Evolutionary conservation across 2,888 invertebrate species (phyloP).

Genomic region (Dasypolia templi): DNA sequence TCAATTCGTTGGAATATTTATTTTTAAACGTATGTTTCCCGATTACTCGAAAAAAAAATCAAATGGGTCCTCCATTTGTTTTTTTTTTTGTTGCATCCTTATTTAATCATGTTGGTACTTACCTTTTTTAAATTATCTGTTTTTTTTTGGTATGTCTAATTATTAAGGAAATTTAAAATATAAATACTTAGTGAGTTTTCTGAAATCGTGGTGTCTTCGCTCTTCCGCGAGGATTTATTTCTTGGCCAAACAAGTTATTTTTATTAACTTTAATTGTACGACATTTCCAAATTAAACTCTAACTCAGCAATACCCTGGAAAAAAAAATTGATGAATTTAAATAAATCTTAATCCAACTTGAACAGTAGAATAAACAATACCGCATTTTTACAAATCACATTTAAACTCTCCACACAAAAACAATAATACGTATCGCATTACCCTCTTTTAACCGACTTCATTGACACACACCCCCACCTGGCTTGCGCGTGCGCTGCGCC

Average conservation of each 20-base stretch:
- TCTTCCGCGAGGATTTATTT: not conserved
- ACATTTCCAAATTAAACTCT: not conserved
- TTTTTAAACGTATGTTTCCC: no score
- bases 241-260: no score
- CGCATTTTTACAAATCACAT: conserved; percentile 49
- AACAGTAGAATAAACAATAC: conserved; percentile 34
- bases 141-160: no score
- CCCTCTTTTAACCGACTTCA: conserved; percentile 60
- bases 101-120: no score
- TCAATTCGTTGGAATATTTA: no score
- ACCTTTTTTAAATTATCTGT: no score
- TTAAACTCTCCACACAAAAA: conserved; percentile 57
- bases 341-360: conserved; percentile 8
- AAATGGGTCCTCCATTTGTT: no score
- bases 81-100: no score
- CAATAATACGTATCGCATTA: conserved; percentile 65
- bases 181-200: no score
- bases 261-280: not conserved
- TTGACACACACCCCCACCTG: conserved; percentile 68
- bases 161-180: no score
- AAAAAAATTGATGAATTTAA: not conserved
- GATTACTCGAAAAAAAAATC: no score
- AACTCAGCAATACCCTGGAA: not conserved
- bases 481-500: conserved; percentile 69
- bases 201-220: no score